Base-by-base conservation (phyloP, 1,140 invertebrate species). In the Tachypleus tridentatus region DNA sequence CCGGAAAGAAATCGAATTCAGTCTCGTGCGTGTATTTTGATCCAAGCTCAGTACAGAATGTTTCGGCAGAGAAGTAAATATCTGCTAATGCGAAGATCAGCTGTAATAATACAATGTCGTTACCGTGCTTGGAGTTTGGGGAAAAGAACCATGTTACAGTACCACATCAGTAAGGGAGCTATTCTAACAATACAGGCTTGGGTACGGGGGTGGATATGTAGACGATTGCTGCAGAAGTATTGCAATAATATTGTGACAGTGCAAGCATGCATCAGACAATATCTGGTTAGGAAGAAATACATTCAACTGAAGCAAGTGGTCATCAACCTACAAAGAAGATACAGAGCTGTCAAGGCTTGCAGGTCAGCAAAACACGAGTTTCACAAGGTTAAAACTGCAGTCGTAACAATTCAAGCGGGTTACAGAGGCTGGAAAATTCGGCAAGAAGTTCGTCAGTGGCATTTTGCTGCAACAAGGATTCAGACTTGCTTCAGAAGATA, bases 31-130 rank as follows among this genome's bases (percentile, higher is more conserved):
- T 66, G 63, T 4, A 69, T 71, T 49, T 48, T n/a, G 10, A 67
- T 75, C 51, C 74, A 75, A 51, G 56, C 61, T 2, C 29, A 29
- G 29, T 29, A 29, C 29, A 29, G 29, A 29, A 29, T 29, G 29
- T 29, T 29, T 29, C 29, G 29, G 53, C 53, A 54, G n/a, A 8
- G 53, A n/a, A 54, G 53, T 7, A 54, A 54, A 7, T 7, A 8
- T 54, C n/a, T 54, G n/a, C 53, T 54, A 54, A 54, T 54, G 53
- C 53, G 53, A 29, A 29, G 29, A 29, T 29, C 29, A 29, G 29
- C 29, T 29, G 29, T 29, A 29, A 29, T 2, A 29, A 29, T 29
- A 29, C 29, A 29, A 29, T 2, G 2, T 29, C 29, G 2, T 29
- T 29, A 29, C 29, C 29, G 29, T 29, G 29, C 29, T 29, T 29